Evolutionary conservation across 2,888 invertebrate species (phyloP).

Genomic region (Tiliacea citrago): DNA sequence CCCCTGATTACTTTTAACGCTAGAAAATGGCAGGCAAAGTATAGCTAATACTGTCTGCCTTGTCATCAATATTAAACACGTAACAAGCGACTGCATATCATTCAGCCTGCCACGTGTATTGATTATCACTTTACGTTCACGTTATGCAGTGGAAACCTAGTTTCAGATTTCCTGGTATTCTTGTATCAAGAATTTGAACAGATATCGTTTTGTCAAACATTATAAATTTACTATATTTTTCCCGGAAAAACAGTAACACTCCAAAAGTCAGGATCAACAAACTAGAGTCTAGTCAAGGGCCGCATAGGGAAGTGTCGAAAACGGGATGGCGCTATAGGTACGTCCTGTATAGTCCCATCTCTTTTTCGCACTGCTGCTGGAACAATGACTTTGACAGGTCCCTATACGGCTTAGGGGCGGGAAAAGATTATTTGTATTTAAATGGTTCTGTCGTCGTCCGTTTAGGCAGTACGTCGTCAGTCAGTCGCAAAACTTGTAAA

Average conservation of each 20-base stretch:
- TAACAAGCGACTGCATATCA: constrained; percentile 1
- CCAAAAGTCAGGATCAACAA: neutral
- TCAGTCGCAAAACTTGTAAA: neutral
- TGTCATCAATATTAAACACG: neutral
- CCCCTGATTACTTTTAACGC: neutral
- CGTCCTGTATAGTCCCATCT: neutral
- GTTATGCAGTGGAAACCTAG: neutral
- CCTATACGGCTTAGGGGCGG: too few species aligned
- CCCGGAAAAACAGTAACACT: neutral
- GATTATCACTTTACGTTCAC: constrained; percentile 9
- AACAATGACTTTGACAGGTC: neutral
- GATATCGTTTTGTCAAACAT: neutral
- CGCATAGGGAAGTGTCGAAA: neutral
- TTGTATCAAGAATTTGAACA: neutral
- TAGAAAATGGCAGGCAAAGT: neutral
- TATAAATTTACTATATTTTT: neutral
- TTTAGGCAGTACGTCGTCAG: neutral
- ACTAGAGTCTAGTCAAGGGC: neutral
- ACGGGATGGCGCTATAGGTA: neutral
- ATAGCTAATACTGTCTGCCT: neutral
- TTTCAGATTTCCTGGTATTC: constrained; percentile 7
- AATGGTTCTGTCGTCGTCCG: neutral
- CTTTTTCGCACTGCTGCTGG: neutral
- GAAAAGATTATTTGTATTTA: neutral
- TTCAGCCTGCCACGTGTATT: neutral